Evolutionary conservation across 2,797 vertebrate genomes (phyloP), one percentile per base, ranked within the genome.

Genomic region (Hyperoplus lanceolatus): DNA sequence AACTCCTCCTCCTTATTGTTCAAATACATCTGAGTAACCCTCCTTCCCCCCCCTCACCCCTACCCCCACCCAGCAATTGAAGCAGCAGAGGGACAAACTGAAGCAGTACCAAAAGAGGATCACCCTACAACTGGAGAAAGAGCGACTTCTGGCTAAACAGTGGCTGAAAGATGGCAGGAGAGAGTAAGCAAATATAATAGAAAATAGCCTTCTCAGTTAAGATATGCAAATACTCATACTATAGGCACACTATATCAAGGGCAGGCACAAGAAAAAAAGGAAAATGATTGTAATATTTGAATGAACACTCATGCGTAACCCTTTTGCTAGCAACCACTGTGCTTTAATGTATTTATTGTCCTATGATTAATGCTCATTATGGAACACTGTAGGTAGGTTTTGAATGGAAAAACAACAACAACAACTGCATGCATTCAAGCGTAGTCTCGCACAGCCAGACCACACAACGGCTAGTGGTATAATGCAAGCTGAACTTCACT

Each of bases 41-140:
- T 29, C 29, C 29, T 29, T 3, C 29, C 29, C 29, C 29, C 29
- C 29, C 29, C 29, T 29, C 29, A 29, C 29, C 29, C 29, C 29
- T 29, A 29, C 29, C 29, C 29, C 29, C 29, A 29, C 29, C 8
- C 81, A 98, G 98, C 97, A 97, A 96, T 79, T 99, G 91, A 99
- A 99, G 90, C 97, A 98, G 92, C 97, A 98, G 90, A 92, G 97
- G 80, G 97, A 99, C 92, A 97, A 97, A 66, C 95, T 99, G 84
- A 96, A 88, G 90, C 97, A 97, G 89, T 98, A 97, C 86, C 96
- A 97, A 89, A 97, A 94, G 92, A 95, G 93, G 88, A 87, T 98
- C 84, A 86, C 85, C 0, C 79, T 95, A 39, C 96, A 95, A 51
- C 92, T 97, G 91, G 96, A 97, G 73, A 93, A 94, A 41, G 97